phyloP scores from a whole-genome alignment of 92 coral and sea anemone genomes.

The Bergia puertoricense region DNA sequence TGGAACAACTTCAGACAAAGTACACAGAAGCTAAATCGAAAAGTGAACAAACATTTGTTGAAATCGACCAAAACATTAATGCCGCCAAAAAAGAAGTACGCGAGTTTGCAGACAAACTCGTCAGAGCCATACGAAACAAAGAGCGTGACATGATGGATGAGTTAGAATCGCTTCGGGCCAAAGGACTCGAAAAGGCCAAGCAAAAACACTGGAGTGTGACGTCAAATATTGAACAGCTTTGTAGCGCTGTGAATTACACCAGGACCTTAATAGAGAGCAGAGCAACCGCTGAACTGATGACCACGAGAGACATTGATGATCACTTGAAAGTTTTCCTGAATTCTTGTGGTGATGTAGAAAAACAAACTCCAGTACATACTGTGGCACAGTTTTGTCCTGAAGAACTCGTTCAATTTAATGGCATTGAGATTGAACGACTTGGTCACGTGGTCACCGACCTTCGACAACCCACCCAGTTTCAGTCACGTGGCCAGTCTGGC shows the following conservation, averaged over 20 bases:
- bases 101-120: too few relatives aligned
- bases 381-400: neutral
- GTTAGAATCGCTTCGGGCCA: too few relatives aligned
- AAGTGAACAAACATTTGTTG: too few relatives aligned
- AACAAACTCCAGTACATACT: neutral
- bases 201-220: neutral
- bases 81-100: too few relatives aligned
- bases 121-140: too few relatives aligned
- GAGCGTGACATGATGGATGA: too few relatives aligned
- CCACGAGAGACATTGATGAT: neutral
- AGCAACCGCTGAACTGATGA: neutral
- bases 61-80: too few relatives aligned
- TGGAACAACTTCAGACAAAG: too few relatives aligned
- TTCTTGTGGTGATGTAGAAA: neutral
- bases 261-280: slow-evolving; percentile 1
- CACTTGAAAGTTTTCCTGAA: neutral
- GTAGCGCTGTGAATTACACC: too few relatives aligned
- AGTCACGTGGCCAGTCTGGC: slow-evolving; percentile 1
- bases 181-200: too few relatives aligned
- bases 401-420: neutral
- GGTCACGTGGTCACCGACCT: neutral
- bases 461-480: neutral
- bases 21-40: too few relatives aligned
- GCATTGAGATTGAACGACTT: neutral
- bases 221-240: too few relatives aligned